Conservation (phyloP, 2,113 vertebrate genomes). For the Upupa epops region DNA sequence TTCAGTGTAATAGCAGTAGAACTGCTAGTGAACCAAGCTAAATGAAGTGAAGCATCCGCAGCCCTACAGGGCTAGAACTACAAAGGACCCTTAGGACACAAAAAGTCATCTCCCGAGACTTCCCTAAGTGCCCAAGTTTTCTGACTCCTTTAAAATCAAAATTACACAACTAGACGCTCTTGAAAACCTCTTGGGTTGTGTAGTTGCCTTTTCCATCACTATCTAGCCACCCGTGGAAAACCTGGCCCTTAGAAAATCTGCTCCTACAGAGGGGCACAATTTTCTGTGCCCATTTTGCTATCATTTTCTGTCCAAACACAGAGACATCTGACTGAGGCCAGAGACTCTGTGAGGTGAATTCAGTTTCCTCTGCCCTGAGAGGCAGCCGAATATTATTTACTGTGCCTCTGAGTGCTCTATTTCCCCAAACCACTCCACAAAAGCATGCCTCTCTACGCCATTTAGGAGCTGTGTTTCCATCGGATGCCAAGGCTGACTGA, state of each 20-base stretch:
- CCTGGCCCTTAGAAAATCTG: background rate
- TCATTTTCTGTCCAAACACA: background rate
- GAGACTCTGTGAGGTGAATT: background rate
- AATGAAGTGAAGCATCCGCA: background rate
- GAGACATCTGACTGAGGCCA: background rate
- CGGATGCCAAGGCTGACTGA: background rate
- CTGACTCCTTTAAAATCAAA: background rate
- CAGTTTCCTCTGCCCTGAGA: background rate
- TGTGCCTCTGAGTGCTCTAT: background rate
- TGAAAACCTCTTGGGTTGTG: background rate
- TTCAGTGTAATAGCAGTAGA: background rate
- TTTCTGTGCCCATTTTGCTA: background rate
- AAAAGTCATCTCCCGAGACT: background rate
- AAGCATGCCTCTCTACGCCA: background rate
- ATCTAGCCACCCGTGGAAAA: background rate
- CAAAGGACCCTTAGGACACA: background rate
- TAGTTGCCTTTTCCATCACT: background rate
- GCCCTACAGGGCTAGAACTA: background rate
- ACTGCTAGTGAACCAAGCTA: background rate
- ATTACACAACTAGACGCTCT: background rate
- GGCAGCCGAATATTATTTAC: background rate
- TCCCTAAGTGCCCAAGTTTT: background rate
- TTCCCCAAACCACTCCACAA: background rate
- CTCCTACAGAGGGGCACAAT: background rate
- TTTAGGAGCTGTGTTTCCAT: slow-evolving; percentile 3